These are phyloP conservation scores for Arctopsyche grandis DNA, from an alignment of 1,140 invertebrate species.

Conservation along the genomic window DNA sequence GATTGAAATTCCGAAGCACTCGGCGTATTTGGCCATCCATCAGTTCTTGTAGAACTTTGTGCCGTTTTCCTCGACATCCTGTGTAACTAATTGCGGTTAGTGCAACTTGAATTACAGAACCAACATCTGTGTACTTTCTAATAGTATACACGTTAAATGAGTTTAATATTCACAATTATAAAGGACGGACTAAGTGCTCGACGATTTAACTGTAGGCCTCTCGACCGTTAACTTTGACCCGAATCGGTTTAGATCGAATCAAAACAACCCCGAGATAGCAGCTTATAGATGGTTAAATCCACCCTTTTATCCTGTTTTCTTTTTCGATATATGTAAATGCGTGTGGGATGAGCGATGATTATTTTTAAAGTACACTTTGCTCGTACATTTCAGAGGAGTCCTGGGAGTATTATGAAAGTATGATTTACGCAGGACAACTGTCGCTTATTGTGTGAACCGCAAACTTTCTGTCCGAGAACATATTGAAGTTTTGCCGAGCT, in stretches of 20 bases:
- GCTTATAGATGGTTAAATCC: no score
- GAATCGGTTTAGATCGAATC: no score
- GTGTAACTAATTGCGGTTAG: conserved; percentile 37
- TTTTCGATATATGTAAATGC: no score
- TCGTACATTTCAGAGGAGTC: no score
- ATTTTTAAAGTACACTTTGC: no score
- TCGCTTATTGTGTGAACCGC: conserved; percentile 9
- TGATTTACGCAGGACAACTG: conserved; percentile 19
- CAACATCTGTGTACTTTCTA: neutral
- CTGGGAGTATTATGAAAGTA: conserved; percentile 9
- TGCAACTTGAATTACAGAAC: conserved; percentile 28
- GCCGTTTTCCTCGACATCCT: conserved; percentile 16
- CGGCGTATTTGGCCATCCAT: neutral
- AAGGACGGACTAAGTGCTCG: neutral
- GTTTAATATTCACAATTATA: conserved; percentile 37
- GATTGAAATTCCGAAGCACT: no score
- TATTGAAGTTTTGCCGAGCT: conserved; percentile 17
- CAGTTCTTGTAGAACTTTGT: conserved; percentile 22
- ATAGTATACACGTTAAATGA: conserved; percentile 26
- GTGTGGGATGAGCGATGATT: no score
- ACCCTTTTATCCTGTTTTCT: no score
- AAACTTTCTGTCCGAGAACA: conserved; percentile 6
- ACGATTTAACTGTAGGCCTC: no score
- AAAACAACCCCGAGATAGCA: no score
- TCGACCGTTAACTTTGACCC: no score